Evolutionary conservation across 2,888 invertebrate species (phyloP).

Genomic region (Drosophila macrospina): DNA sequence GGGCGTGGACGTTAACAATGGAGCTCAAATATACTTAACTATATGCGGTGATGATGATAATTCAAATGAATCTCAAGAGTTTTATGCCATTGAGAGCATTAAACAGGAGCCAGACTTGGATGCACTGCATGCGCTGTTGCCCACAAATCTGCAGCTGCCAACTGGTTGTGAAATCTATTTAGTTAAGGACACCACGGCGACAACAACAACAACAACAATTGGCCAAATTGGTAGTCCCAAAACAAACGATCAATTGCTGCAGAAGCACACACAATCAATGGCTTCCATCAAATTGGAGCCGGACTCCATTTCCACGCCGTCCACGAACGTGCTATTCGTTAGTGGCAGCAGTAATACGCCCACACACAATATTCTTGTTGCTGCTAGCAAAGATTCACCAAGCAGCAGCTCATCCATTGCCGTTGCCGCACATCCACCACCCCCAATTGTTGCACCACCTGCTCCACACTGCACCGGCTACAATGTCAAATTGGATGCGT

Average conservation of each 20-base stretch:
- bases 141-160: conserved; percentile 77
- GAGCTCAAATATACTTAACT: conserved; percentile 74
- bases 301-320: conserved; percentile 52
- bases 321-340: conserved; percentile 41
- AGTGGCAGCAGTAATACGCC: conserved; percentile 25
- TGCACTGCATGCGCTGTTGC: conserved; percentile 65
- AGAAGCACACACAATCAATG: conserved; percentile 33
- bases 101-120: conserved; percentile 79
- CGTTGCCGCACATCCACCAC: too few species aligned
- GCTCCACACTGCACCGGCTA: conserved; percentile 36
- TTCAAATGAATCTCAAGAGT: conserved; percentile 79
- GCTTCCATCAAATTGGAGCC: conserved; percentile 70
- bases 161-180: conserved; percentile 83
- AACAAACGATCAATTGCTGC: conserved; percentile 29
- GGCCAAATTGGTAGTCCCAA: conserved; percentile 15
- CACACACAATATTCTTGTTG: conserved; percentile 36
- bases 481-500: conserved; percentile 77
- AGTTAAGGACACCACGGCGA: conserved; percentile 70
- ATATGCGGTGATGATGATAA: conserved; percentile 80
- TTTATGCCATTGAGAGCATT: conserved; percentile 73
- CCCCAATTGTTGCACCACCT: not conserved
- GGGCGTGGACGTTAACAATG: conserved; percentile 43
- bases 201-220: conserved; percentile 17
- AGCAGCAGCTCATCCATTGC: conserved; percentile 7
- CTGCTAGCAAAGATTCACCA: conserved; percentile 23